Evolutionary conservation across 1,140 invertebrate species (phyloP).

Genomic region (Galleria mellonella): DNA sequence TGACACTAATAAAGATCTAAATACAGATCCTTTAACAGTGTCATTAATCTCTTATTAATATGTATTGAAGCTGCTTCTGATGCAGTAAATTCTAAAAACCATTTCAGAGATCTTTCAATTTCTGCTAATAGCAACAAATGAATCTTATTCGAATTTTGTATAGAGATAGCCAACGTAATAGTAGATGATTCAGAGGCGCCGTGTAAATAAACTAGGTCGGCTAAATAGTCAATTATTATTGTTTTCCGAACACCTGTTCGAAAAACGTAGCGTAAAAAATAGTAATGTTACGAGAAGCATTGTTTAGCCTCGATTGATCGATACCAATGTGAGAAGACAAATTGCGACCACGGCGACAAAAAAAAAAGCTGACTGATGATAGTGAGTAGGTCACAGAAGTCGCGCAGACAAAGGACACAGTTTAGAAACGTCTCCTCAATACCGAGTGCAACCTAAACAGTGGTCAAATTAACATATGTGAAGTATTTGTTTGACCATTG

Average conservation of each 20-base stretch:
- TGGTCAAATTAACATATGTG: constrained; percentile 34
- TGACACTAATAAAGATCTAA: too few relatives aligned
- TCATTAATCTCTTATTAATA: too few relatives aligned
- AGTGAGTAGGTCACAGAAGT: constrained; percentile 4
- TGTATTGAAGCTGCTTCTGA: too few relatives aligned
- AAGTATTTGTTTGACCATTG: constrained; percentile 36
- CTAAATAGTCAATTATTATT: constrained; percentile 17
- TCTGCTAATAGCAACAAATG: too few relatives aligned
- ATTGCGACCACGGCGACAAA: background rate
- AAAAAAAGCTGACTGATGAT: constrained; percentile 2
- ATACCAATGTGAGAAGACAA: constrained; percentile 2
- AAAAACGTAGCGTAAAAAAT: constrained; percentile 6
- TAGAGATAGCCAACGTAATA: background rate
- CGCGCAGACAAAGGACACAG: constrained; percentile 12
- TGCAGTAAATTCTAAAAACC: too few relatives aligned
- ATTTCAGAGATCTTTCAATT: too few relatives aligned
- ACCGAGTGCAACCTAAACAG: constrained; percentile 15
- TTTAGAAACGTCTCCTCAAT: constrained; percentile 16
- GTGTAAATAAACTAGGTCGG: constrained; percentile 12
- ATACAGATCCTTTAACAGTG: too few relatives aligned
- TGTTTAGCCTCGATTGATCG: constrained; percentile 10
- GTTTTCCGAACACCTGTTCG: constrained; percentile 22
- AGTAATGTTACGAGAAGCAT: constrained; percentile 6
- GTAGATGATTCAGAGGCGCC: constrained; percentile 1
- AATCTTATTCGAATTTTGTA: background rate